phyloP scores from a whole-genome alignment of 2,113 vertebrate species.

The Cranoglanis bouderius region DNA sequence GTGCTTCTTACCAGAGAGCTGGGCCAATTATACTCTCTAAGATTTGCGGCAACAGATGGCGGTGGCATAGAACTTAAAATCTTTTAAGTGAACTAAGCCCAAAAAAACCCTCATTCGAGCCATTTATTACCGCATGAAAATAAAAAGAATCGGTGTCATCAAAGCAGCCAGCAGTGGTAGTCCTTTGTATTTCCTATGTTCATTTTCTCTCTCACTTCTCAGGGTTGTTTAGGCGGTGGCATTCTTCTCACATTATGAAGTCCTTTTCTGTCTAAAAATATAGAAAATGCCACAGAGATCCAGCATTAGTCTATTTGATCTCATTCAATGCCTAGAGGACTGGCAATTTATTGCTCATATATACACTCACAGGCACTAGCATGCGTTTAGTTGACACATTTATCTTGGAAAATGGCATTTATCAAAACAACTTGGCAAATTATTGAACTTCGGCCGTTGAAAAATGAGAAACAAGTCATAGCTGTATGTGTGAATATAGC shows the following conservation, averaged over 20 bases:
- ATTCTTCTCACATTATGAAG: slow-evolving; percentile 35
- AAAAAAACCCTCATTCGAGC: background rate
- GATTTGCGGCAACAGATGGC: slow-evolving; percentile 1
- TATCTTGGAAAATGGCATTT: slow-evolving; percentile 45
- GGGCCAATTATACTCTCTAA: background rate
- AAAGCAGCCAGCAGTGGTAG: background rate
- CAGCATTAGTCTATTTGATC: slow-evolving; percentile 40
- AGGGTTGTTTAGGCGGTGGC: background rate
- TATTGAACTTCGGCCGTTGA: slow-evolving; percentile 34
- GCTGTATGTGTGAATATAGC: slow-evolving; percentile 42
- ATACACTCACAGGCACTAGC: slow-evolving; percentile 40
- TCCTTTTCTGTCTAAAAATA: slow-evolving; percentile 30
- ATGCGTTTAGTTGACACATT: slow-evolving; percentile 40
- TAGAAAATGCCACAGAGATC: slow-evolving; percentile 41
- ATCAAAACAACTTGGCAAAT: slow-evolving; percentile 42
- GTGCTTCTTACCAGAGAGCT: background rate
- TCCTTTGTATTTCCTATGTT: slow-evolving; percentile 3
- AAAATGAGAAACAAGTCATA: slow-evolving; percentile 48
- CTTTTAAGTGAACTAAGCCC: slow-evolving; percentile 15
- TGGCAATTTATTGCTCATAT: slow-evolving; percentile 44
- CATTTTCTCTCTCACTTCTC: slow-evolving; percentile 15
- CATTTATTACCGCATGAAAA: slow-evolving; percentile 1
- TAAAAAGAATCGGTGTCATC: background rate
- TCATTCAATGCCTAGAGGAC: slow-evolving; percentile 25
- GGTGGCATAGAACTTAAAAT: background rate